Evolutionary conservation across 2,797 vertebrate genomes (phyloP).

Genomic region (Squalus acanthias): DNA sequence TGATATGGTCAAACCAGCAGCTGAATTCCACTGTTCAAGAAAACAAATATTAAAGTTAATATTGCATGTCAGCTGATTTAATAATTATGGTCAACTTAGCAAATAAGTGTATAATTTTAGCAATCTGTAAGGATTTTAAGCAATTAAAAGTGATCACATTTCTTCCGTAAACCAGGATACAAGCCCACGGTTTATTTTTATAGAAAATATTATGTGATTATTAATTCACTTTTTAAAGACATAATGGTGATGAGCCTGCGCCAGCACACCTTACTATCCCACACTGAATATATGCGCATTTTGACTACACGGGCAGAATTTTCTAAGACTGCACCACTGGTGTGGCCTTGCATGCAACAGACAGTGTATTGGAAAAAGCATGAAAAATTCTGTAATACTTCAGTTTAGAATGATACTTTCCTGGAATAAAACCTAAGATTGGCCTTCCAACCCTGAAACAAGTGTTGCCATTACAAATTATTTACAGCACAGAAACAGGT

Average conservation of each 20-base stretch:
- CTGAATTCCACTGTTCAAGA: conserved; percentile 24
- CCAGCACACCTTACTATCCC: not conserved
- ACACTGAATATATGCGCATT: not conserved
- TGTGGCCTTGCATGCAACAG: not conserved
- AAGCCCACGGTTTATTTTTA: not conserved
- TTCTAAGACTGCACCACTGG: not conserved
- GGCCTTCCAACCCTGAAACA: not conserved
- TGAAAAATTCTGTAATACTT: not conserved
- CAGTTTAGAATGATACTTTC: not conserved
- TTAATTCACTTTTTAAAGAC: not conserved
- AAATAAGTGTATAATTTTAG: not conserved
- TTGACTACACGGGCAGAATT: not conserved
- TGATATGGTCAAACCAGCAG: conserved; percentile 33
- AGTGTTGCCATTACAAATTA: not conserved
- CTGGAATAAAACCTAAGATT: not conserved
- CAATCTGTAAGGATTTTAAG: not conserved
- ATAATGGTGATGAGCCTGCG: not conserved
- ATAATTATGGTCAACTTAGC: not conserved
- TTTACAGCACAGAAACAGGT: too few relatives aligned
- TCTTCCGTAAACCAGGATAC: not conserved
- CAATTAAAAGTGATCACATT: not conserved
- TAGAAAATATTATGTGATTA: not conserved
- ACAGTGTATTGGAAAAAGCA: not conserved
- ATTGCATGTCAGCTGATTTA: not conserved
- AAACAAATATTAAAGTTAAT: not conserved